Conservation (phyloP, 2,888 invertebrate species). For the Belgica antarctica region DNA sequence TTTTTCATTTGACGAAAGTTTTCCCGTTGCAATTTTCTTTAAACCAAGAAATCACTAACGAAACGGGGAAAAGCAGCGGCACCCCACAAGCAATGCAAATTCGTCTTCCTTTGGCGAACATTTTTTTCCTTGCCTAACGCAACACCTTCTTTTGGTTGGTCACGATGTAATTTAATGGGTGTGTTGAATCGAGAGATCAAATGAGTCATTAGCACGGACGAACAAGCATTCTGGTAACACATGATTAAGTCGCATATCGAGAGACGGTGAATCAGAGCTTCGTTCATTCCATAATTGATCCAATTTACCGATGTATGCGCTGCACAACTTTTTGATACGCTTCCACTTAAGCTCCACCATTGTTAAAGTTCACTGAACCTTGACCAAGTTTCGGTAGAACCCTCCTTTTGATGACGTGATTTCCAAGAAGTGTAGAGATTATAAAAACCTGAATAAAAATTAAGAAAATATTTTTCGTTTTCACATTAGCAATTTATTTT, state of each 20-base stretch:
- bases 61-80: conserved; percentile 1
- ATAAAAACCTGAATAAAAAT: too few species aligned
- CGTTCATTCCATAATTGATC: too few species aligned
- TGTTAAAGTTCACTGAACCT: conserved; percentile 36
- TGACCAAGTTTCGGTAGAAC: conserved; percentile 33
- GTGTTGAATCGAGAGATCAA: conserved; percentile 31
- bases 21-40: conserved; percentile 1
- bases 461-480: too few species aligned
- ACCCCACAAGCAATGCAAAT: conserved; percentile 7
- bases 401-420: conserved; percentile 28
- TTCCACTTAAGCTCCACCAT: conserved; percentile 38
- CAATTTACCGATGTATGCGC: too few species aligned
- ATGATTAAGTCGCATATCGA: too few species aligned
- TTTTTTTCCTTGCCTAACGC: neutral
- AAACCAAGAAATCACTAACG: neutral
- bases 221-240: too few species aligned
- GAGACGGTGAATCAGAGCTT: too few species aligned
- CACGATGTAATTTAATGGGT: conserved; percentile 24
- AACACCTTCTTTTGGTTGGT: conserved; percentile 26
- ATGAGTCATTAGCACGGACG: too few species aligned
- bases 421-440: too few species aligned
- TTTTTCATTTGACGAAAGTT: neutral
- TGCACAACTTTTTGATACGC: too few species aligned
- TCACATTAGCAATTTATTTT: too few species aligned
- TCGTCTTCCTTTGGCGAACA: neutral